Percentiles rank a stretch among this genome's conserved stretches.
These are phyloP conservation scores for Ciconia maguari DNA, from an alignment of 2,113 vertebrate genomes.

Conservation along the genomic window DNA sequence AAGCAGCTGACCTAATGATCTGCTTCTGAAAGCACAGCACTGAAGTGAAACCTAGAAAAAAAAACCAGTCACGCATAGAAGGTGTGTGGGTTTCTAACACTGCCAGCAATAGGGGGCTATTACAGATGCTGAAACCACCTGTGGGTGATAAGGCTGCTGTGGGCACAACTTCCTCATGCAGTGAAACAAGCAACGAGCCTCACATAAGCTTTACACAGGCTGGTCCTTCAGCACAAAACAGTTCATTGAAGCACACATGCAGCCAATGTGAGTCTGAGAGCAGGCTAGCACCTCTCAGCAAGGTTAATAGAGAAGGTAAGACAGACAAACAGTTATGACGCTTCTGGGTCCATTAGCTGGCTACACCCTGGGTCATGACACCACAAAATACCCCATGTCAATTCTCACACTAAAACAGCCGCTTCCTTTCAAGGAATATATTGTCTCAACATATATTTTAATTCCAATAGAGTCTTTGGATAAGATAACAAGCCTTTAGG, in stretches of 20 bases:
- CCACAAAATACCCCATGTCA: not conserved
- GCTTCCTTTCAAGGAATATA: not conserved
- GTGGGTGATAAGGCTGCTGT: not conserved
- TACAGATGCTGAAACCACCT: not conserved
- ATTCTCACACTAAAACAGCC: not conserved
- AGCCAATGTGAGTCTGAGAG: not conserved
- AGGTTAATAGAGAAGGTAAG: not conserved
- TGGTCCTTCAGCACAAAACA: not conserved
- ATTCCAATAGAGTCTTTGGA: not conserved
- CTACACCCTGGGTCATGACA: not conserved
- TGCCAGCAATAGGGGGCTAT: not conserved
- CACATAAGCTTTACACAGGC: not conserved
- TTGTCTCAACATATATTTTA: not conserved
- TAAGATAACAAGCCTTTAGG: not conserved
- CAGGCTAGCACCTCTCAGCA: not conserved
- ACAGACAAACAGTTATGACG: not conserved
- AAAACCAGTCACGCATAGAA: not conserved
- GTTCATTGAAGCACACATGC: not conserved
- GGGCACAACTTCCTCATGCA: not conserved
- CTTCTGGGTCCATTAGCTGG: not conserved
- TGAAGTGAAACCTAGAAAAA: not conserved
- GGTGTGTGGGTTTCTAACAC: not conserved
- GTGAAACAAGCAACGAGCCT: not conserved
- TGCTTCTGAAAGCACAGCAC: not conserved
- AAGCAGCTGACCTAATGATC: not conserved